Evolutionary conservation across 37 sponge, comb jelly and placozoan species (phyloP), one percentile per base, ranked within the genome.

Genomic region (Agelas oroides): DNA sequence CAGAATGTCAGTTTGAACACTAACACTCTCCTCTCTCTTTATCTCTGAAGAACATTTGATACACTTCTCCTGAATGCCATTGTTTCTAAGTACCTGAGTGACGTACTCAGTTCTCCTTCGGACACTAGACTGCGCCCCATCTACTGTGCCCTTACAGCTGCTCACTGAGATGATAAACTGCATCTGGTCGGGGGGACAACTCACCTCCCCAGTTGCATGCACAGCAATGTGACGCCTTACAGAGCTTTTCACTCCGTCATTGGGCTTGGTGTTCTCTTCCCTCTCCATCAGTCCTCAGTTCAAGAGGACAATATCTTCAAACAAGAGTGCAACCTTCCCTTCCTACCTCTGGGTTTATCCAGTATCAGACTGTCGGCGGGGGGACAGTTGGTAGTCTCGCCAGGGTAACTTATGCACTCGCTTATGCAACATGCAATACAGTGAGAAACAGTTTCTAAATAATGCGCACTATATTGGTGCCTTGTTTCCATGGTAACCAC

Each of bases 61-160:
- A 17, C 41, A 5, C 30, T 63, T 75, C 11, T 79, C 87, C 33
- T 76, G 80, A 12, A 93, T 52, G 8, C 78, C 65, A 63, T 90
- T 73, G 37, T 90, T 93, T 28, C 87, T 81, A 0, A 93, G 56
- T 11, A 82, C 87, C 55, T 93, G 90, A 37, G 76, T 6, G 19
- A 93, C 70, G 59, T 93, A 93, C 32, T 89, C 94, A 0, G 58
- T 66, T 60, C 94, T 77, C 62, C 94, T 71, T 31, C 90, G 85
- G 52, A 90, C 87, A 61, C 94, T 93, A 2, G 41, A 30, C 53
- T 86, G 82, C 21, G 91, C 94, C 2, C 68, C 91, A 53, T 89
- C 90, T 21, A 85, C 37, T 33, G 33, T 68, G 16, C 75, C 79
- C 67, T 93, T 93, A 30, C 69, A 31, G 64, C 87, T 93, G 30